Base-by-base conservation (phyloP, 1,140 invertebrate species). In the Drosophila gunungcola region DNA sequence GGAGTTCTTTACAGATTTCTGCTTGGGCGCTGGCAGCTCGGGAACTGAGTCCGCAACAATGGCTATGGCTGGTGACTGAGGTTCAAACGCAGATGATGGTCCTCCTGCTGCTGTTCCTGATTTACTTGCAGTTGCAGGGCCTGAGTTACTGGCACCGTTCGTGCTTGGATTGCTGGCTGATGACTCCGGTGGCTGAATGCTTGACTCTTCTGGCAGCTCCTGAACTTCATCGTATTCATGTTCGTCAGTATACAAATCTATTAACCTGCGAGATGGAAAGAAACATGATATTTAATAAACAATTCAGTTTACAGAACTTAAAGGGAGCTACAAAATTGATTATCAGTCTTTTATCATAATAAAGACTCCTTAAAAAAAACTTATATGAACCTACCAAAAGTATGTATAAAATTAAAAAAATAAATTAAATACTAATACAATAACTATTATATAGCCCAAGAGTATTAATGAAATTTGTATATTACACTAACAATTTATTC, bases 161-260 rank as follows among this genome's bases (percentile, higher is more conserved):
- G 67, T 60, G 53, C 39, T 69, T 51, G 67, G 34, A 39, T 54
- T 56, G 55, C 57, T 80, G 74, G 85, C 51, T 73, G 84, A 67
- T 75, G 80, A 69, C 73, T 80, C 78, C 65, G 61, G 52, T 73
- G 70, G 64, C 68, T 78, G 76, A 75, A 74, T 76, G 65, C 67
- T 91, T 80, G 88, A 76, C 80, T 90, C 83, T 65, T 90, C 86
- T 83, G 90, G 86, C 58, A 89, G 56, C 60, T 91, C 90, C 64
- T 90, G 80, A 69, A 92, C 90, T 52, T 92, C 91, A 83, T 92
- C 91, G 91, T 91, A 91, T 46, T 91, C 91, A 92, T 92, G 88
- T 61, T 92, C 90, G 63, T 91, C 90, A 67, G 76, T 88, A 62
- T 89, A 86, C 75, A 91, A 86, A 83, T 91, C 91, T 73, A 91